These are phyloP conservation scores for Anhinga rufa DNA, from an alignment of 2,113 vertebrate genomes.

Conservation along the genomic window DNA sequence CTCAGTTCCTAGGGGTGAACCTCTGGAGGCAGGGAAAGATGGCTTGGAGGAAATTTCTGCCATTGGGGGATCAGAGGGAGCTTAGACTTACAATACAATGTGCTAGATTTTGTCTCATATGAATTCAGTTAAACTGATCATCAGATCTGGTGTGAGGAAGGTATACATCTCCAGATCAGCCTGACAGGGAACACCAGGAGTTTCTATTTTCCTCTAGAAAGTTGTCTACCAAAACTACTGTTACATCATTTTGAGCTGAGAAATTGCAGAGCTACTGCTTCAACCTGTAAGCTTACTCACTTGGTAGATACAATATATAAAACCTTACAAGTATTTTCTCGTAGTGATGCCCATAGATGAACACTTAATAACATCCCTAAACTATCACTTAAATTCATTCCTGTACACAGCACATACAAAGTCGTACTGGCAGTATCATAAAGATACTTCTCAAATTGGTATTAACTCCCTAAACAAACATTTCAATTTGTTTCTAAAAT, in stretches of 20 bases:
- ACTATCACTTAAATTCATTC: background rate
- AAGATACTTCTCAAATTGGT: background rate
- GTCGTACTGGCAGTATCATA: background rate
- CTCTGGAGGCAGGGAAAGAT: background rate
- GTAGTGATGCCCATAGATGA: background rate
- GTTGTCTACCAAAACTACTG: background rate
- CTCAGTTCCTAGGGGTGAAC: background rate
- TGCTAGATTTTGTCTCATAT: background rate
- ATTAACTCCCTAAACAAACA: background rate
- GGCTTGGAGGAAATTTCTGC: background rate
- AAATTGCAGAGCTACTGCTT: background rate
- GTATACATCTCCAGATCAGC: background rate
- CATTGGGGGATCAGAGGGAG: background rate
- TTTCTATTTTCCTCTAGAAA: background rate
- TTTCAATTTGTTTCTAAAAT: constrained; percentile 1
- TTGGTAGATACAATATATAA: background rate
- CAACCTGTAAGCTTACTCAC: background rate
- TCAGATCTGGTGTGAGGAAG: background rate
- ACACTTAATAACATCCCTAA: background rate
- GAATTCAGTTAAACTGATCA: background rate
- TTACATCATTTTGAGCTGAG: background rate
- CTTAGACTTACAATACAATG: background rate
- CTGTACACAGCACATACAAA: background rate
- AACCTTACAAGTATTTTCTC: background rate
- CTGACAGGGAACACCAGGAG: background rate